These are phyloP conservation scores for Venturia canescens DNA, from an alignment of 1,140 invertebrate genomes.

Conservation along the genomic window DNA sequence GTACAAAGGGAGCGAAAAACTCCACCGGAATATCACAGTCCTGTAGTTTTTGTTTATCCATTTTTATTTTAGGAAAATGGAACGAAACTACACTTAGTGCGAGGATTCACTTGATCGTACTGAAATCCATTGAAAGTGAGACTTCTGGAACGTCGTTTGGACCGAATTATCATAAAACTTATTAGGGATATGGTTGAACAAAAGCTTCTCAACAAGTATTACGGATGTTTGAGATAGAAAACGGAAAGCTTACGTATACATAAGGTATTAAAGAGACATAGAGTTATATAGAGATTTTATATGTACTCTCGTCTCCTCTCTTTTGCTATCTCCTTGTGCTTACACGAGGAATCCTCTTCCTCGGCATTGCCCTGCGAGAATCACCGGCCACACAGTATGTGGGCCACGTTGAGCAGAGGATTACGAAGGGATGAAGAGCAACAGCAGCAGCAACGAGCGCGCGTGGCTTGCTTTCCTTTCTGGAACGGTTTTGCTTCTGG, in stretches of 20 bases:
- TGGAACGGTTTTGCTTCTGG: constrained; percentile 3
- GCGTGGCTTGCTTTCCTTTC: background rate
- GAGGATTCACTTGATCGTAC: too few species aligned
- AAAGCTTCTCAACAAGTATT: background rate
- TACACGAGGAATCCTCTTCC: constrained; percentile 1
- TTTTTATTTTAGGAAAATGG: too few species aligned
- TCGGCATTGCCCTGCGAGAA: background rate
- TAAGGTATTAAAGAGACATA: constrained; percentile 5
- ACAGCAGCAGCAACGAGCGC: background rate
- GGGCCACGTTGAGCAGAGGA: constrained; percentile 1
- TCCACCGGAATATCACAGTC: too few species aligned
- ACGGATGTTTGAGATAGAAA: background rate
- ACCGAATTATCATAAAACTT: background rate
- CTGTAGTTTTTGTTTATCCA: too few species aligned
- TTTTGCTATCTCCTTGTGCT: background rate
- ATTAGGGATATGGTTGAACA: background rate
- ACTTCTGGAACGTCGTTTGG: background rate
- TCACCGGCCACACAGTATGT: constrained; percentile 3
- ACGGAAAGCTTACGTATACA: background rate
- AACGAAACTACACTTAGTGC: too few species aligned
- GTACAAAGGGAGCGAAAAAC: too few species aligned
- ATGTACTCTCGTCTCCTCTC: background rate
- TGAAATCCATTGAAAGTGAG: too few species aligned
- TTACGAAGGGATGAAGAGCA: background rate
- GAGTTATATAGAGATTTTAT: background rate